Evolutionary conservation across 2,797 vertebrate genomes (phyloP), one percentile per base, ranked within the genome.

Genomic region (Arrhamphus sclerolepis): DNA sequence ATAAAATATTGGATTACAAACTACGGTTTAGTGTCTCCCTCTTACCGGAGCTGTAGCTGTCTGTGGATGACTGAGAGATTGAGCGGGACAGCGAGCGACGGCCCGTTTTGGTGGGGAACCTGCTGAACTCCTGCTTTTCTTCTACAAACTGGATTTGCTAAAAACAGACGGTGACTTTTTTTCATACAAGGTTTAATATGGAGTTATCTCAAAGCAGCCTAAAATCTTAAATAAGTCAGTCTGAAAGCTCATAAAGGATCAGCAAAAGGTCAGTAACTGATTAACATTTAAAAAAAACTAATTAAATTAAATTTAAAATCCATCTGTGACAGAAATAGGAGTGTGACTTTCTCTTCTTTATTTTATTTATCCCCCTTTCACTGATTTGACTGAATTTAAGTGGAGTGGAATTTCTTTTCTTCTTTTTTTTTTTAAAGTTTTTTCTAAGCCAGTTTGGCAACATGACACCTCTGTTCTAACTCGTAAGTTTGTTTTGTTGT

Each of bases 71-170:
- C 89, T 98, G 96, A 0, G 96, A 98, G 85, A 98, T 97, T 68
- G 96, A 98, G 43, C 96, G 95, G 46, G 96, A 98, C 81, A 98
- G 84, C 21, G 96, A 98, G 17, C 96, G 93, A 0, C 96, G 94
- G 58, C 96, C 96, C 0, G 96, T 91, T 89, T 98, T 98, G 40
- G 96, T 98, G 0, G 96, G 96, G 68, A 95, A 97, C 81, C 94
- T 94, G 90, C 92, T 95, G 92, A 98, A 97, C 62, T 98, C 96
- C 84, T 98, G 96, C 92, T 96, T 96, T 87, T 98, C 96, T 91
- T 97, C 96, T 63, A 95, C 95, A 92, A 98, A 98, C 67, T 98
- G 96, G 89, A 98, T 97, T 93, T 98, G 96, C 95, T 98, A 28
- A 51, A n/a, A 50, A 56, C 18, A 29, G 46, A 60, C 3, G 44